A percentile compares a stretch with the other conserved stretches of the same genome.
Conservation (phyloP, 2,797 vertebrate genomes). For the Hoplostethus mediterraneus region DNA sequence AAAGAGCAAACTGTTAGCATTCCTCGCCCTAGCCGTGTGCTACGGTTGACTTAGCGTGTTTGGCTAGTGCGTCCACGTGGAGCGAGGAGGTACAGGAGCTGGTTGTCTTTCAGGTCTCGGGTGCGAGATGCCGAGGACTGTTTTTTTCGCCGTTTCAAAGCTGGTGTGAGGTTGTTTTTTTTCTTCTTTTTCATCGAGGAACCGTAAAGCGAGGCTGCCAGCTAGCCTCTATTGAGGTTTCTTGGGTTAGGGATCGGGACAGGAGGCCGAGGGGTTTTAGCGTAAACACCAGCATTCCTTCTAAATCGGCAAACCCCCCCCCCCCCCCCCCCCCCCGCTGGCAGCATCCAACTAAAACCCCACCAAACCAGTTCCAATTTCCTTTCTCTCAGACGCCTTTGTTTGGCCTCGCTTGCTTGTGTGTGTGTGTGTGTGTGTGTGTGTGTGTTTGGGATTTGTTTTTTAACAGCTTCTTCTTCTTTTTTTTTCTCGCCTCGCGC, state of each 20-base stretch:
- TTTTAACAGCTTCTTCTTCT: slow-evolving; percentile 41
- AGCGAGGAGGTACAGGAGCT: slow-evolving; percentile 52
- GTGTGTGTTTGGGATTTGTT: slow-evolving; percentile 48
- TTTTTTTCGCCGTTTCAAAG: slow-evolving; percentile 65
- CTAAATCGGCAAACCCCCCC: slow-evolving; percentile 28
- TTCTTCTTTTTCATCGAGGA: slow-evolving; percentile 46
- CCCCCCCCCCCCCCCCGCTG: slow-evolving; percentile 2
- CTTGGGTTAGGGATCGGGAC: slow-evolving; percentile 59
- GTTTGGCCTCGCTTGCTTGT: slow-evolving; percentile 45
- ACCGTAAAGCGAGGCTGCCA: slow-evolving; percentile 72
- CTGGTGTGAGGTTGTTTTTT: slow-evolving; percentile 35
- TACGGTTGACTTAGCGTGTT: slow-evolving; percentile 61
- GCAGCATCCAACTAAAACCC: slow-evolving; percentile 41
- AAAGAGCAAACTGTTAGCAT: slow-evolving; percentile 61
- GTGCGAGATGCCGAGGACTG: slow-evolving; percentile 65
- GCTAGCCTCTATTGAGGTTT: slow-evolving; percentile 56
- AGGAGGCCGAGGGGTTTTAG: slow-evolving; percentile 52
- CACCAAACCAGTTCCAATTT: slow-evolving; percentile 60
- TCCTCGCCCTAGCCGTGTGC: too few species aligned
- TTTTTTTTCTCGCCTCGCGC: slow-evolving; percentile 21
- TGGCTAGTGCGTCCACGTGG: slow-evolving; percentile 71
- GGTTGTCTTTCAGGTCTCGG: slow-evolving; percentile 73
- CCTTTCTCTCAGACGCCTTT: slow-evolving; percentile 63
- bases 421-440: slow-evolving; percentile 19
- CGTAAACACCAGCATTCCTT: slow-evolving; percentile 78